Conservation (phyloP, 2,888 invertebrate genomes). For the Nudaria mundana region DNA sequence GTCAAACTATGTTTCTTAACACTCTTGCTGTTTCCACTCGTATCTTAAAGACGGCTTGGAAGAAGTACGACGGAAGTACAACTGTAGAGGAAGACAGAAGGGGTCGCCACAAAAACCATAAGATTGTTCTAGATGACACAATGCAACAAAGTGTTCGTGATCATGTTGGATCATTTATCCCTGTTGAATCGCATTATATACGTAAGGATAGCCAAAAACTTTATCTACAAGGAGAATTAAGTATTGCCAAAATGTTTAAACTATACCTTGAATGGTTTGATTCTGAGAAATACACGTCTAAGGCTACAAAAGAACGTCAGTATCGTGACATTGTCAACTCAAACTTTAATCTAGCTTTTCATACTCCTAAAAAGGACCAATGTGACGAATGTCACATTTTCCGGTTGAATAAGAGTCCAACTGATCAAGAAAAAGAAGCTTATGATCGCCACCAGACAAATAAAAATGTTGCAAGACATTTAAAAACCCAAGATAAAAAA, state of each 20-base stretch:
- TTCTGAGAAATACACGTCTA: conserved; percentile 10
- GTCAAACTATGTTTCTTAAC: conserved; percentile 13
- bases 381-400: conserved; percentile 9
- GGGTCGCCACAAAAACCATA: neutral
- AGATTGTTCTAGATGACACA: neutral
- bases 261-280: conserved; percentile 17
- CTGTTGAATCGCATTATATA: conserved; percentile 22
- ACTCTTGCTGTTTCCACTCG: conserved; percentile 15
- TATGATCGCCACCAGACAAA: neutral
- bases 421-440: neutral
- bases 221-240: conserved; percentile 7
- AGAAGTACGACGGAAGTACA: conserved; percentile 20
- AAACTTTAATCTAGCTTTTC: conserved; percentile 19
- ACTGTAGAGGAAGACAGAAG: conserved; percentile 8
- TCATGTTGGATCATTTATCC: conserved; percentile 18
- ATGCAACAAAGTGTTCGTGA: conserved; percentile 4
- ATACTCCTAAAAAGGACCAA: conserved; percentile 20
- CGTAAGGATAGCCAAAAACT: conserved; percentile 7
- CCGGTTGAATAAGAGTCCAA: conserved; percentile 3
- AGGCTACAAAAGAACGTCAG: conserved; percentile 14
- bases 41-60: conserved; percentile 21
- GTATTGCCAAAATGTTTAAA: conserved; percentile 18
- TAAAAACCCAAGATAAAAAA: neutral
- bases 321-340: conserved; percentile 11
- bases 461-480: neutral